Conservation (phyloP, 2,113 vertebrate genomes). For the Isichthys henryi region DNA sequence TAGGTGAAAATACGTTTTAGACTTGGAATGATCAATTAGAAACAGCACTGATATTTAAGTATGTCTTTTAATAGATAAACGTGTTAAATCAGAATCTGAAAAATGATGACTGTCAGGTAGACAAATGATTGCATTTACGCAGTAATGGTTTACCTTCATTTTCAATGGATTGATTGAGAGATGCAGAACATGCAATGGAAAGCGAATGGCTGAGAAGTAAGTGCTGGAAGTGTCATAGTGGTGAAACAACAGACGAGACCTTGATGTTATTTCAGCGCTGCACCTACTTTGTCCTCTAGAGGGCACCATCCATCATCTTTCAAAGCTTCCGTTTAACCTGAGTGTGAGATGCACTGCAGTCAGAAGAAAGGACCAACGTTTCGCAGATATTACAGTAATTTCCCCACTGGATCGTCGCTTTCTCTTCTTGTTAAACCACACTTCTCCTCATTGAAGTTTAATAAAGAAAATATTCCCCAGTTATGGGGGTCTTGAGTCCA, state of each 20-base stretch:
- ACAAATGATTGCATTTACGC: background rate
- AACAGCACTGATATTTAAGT: background rate
- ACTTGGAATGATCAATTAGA: background rate
- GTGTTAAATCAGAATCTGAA: background rate
- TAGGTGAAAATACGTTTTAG: background rate
- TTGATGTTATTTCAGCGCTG: background rate
- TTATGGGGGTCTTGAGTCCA: constrained; percentile 49
- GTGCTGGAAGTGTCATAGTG: constrained; percentile 1
- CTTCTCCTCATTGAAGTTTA: constrained; percentile 55
- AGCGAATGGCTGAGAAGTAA: background rate
- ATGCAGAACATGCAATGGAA: background rate
- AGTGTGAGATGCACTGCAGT: background rate
- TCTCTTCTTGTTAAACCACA: constrained; percentile 38
- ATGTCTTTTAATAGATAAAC: background rate
- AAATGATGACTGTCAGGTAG: background rate
- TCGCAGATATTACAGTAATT: constrained; percentile 32
- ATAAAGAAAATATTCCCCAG: constrained; percentile 63
- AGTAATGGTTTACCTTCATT: constrained; percentile 9
- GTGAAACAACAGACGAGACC: background rate
- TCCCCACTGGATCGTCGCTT: constrained; percentile 16
- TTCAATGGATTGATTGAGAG: constrained; percentile 12
- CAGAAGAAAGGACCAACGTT: background rate
- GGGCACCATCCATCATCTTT: constrained; percentile 2
- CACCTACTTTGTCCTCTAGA: constrained; percentile 2
- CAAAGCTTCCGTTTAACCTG: background rate